phyloP scores from a whole-genome alignment of 1,140 invertebrate genomes.

The Bombus waltoni region DNA sequence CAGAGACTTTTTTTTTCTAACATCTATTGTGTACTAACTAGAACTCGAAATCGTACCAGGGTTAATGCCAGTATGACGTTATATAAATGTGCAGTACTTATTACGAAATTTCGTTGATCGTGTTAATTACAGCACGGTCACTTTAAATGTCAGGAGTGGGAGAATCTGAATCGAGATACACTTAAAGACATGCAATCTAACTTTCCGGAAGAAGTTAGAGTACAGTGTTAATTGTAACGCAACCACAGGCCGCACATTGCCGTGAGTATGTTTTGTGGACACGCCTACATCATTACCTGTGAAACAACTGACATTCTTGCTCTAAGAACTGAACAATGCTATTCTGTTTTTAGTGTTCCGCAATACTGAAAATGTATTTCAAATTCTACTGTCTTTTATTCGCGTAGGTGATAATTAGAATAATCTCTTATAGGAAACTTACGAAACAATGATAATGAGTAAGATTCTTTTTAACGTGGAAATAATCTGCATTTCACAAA shows the following conservation, averaged over 20 bases:
- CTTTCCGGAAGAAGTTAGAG: slow-evolving; percentile 40
- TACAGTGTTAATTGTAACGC: slow-evolving; percentile 58
- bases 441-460: too few relatives aligned
- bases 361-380: slow-evolving; percentile 34
- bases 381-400: slow-evolving; percentile 2
- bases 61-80: not conserved
- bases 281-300: slow-evolving; percentile 63
- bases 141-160: not conserved
- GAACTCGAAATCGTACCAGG: not conserved
- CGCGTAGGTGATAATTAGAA: too few relatives aligned
- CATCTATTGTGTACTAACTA: not conserved
- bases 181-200: slow-evolving; percentile 4
- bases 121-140: slow-evolving; percentile 1
- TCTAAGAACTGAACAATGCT: slow-evolving; percentile 64
- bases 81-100: not conserved
- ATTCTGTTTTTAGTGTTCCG: slow-evolving; percentile 57
- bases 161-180: not conserved
- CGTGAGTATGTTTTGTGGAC: slow-evolving; percentile 38
- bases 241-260: slow-evolving; percentile 52
- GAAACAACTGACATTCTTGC: slow-evolving; percentile 67
- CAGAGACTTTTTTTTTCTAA: too few relatives aligned
- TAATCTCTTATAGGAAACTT: too few relatives aligned
- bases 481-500: too few relatives aligned
- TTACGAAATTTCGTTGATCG: slow-evolving; percentile 16
- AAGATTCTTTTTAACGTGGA: too few relatives aligned